Percentiles rank a stretch among this genome's conserved stretches.
Evolutionary conservation across 1,140 invertebrate genomes (phyloP).

Genomic region (Drosophila bocki): DNA sequence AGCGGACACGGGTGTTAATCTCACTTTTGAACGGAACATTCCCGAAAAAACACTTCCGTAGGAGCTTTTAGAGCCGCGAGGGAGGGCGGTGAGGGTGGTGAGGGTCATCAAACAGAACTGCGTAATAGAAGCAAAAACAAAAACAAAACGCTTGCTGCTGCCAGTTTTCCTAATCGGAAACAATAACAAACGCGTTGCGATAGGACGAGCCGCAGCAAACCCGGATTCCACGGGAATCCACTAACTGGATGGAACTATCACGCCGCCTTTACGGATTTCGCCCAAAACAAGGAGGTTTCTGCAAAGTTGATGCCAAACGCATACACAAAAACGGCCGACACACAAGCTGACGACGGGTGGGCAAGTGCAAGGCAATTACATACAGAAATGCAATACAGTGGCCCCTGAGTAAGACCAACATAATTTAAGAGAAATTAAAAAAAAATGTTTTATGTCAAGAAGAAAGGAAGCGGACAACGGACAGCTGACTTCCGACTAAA

Average conservation of each 20-base stretch:
- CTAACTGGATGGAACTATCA: not conserved
- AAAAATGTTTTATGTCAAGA: no score
- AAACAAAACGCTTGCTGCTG: constrained; percentile 19
- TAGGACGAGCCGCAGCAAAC: constrained; percentile 4
- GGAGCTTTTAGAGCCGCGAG: not conserved
- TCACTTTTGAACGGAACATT: constrained; percentile 13
- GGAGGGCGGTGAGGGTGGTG: no score
- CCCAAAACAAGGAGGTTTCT: constrained; percentile 14
- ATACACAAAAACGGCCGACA: constrained; percentile 31
- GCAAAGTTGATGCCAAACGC: constrained; percentile 25
- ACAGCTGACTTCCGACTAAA: no score
- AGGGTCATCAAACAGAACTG: constrained; percentile 40
- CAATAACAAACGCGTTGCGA: constrained; percentile 38
- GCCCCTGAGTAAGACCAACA: not conserved
- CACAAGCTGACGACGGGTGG: constrained; percentile 14
- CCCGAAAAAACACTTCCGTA: constrained; percentile 17
- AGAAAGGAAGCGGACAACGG: no score
- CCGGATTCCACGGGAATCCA: not conserved
- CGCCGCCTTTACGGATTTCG: constrained; percentile 12
- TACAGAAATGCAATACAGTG: constrained; percentile 39
- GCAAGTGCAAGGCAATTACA: constrained; percentile 47
- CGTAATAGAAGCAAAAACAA: constrained; percentile 55
- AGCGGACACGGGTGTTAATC: not conserved
- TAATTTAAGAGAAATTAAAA: no score
- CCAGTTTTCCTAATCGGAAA: constrained; percentile 23